Evolutionary conservation across 64 coral and sea anemone species (phyloP), one percentile per base, ranked within the genome.

Genomic region (Astreopora myriophthalma): DNA sequence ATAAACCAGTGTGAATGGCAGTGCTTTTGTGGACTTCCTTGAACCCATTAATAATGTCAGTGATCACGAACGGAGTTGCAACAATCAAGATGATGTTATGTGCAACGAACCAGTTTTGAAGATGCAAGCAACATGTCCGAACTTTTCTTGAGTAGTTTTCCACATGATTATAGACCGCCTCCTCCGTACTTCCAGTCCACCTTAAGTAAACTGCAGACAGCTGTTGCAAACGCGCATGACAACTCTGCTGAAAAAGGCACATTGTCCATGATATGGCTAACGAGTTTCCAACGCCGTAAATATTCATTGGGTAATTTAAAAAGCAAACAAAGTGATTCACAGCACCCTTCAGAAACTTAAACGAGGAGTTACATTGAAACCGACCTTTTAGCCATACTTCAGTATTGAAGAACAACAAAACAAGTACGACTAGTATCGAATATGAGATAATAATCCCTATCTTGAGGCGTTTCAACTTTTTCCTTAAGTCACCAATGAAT

Each of bases 81-180:
- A 95, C 5, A n/a, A 95, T 95, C 61, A 95, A 86, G 68, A 95
- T 90, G 44, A 95, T 12, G 72, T 95, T 95, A 51, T 95, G 93
- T 16, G 62, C 48, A 62, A 95, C 27, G 65, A 95, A 95, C 93
- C 93, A 95, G 36, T 23, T 65, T 71, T 64, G 48, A 22, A 95
- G 80, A 1, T 39, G n/a, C 39, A 0, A 5, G 28, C 93, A 95
- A 10, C 87, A 95, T 19, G 8, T 30, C 5, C 86, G 90, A 0
- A 95, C 71, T 62, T 90, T 95, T 52, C 88, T 90, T 49, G 87
- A 90, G 26, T 95, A 95, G 57, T 57, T 90, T 2, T 12, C 75
- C 19, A 95, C 55, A 12, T 90, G 74, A 65, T 79, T 70, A 77
- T 90, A 90, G 29, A 95, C 74, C 9, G 93, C 93, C 24, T 84